These are phyloP conservation scores for Nixonia krombeini DNA, from an alignment of 1,140 invertebrate species.

Conservation along the genomic window DNA sequence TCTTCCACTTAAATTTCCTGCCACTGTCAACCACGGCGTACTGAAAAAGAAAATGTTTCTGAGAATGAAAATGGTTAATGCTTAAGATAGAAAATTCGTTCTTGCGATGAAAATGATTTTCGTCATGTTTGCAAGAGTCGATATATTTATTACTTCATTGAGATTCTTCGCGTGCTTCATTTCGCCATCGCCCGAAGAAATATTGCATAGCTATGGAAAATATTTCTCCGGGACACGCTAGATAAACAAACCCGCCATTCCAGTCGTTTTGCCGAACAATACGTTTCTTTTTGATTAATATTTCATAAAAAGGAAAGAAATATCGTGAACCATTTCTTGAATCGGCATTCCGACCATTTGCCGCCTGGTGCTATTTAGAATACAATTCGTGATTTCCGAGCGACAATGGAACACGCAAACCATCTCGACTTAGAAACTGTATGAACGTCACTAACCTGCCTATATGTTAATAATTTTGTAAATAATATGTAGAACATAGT, in stretches of 20 bases:
- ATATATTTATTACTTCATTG: slow-evolving; percentile 43
- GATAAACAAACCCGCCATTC: slow-evolving; percentile 38
- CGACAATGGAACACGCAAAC: slow-evolving; percentile 37
- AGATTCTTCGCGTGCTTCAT: slow-evolving; percentile 47
- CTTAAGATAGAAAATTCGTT: slow-evolving; percentile 11
- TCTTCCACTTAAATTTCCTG: neutral
- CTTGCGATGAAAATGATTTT: slow-evolving; percentile 7
- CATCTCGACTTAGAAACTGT: slow-evolving; percentile 33
- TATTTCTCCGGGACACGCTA: slow-evolving; percentile 35
- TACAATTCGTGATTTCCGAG: slow-evolving; percentile 28
- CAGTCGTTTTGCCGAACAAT: slow-evolving; percentile 36
- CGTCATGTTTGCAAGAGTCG: slow-evolving; percentile 14
- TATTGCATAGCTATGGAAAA: slow-evolving; percentile 16
- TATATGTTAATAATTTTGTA: slow-evolving; percentile 48
- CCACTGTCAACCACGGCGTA: neutral
- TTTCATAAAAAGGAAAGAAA: too few species aligned
- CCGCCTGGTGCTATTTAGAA: slow-evolving; percentile 47
- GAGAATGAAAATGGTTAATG: neutral
- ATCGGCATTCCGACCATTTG: slow-evolving; percentile 40
- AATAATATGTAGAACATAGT: slow-evolving; percentile 50
- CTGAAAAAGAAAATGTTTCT: neutral
- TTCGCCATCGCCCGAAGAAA: slow-evolving; percentile 34
- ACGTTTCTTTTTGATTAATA: too few species aligned
- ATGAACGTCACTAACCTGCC: slow-evolving; percentile 40
- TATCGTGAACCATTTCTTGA: too few species aligned